These are phyloP conservation scores for Lasioglossum albipes DNA, from an alignment of 1,140 invertebrate species.

Conservation along the genomic window DNA sequence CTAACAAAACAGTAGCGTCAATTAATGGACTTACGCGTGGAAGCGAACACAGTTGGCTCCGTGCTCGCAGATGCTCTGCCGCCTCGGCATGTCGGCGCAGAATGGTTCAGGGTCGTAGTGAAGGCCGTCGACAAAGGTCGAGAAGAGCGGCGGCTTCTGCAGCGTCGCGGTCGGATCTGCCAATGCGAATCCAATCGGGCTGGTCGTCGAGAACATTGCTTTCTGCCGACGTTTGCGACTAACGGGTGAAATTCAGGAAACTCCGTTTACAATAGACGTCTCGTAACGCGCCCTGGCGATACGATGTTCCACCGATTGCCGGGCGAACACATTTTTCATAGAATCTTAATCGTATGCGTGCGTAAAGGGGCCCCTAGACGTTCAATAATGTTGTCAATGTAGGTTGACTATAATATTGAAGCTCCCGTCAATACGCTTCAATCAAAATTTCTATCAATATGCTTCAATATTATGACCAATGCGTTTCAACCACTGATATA, in stretches of 20 bases:
- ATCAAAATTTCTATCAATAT: no score
- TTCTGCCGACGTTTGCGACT: conserved; percentile 66
- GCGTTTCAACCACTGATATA: no score
- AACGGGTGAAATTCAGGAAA: conserved; percentile 56
- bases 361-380: no score
- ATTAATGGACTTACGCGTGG: conserved; percentile 65
- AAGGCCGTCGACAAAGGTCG: conserved; percentile 69
- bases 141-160: conserved; percentile 70
- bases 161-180: conserved; percentile 67
- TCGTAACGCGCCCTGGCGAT: neutral
- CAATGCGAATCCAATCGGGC: conserved; percentile 71
- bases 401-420: no score
- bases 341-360: no score
- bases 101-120: conserved; percentile 72
- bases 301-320: neutral
- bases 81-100: conserved; percentile 63
- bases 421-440: no score
- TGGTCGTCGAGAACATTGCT: conserved; percentile 66
- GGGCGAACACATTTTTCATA: neutral
- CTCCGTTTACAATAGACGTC: conserved; percentile 23
- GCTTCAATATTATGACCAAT: no score
- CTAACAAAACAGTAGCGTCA: neutral
- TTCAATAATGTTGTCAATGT: no score
- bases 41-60: conserved; percentile 69
- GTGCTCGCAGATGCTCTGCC: conserved; percentile 71